A percentile compares a stretch with the other conserved stretches of the same genome.
Conservation (phyloP, 2,888 invertebrate genomes). For the Tetheella fluctuosa region DNA sequence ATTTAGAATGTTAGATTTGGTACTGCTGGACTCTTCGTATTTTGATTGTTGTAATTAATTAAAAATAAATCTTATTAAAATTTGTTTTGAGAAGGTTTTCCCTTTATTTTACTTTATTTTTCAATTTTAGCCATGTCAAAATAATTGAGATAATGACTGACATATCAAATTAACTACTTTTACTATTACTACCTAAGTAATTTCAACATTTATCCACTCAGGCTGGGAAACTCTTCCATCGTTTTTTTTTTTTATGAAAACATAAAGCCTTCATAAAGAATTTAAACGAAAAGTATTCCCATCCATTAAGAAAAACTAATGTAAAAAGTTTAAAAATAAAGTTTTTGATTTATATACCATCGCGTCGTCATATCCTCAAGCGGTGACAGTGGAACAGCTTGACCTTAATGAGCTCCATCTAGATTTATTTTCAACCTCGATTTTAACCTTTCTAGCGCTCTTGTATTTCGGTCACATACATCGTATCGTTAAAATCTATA, state of each 20-base stretch:
- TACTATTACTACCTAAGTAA: no score
- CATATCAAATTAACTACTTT: no score
- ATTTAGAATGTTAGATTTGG: background rate
- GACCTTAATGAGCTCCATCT: slow-evolving; percentile 2
- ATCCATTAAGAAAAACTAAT: background rate
- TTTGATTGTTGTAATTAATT: no score
- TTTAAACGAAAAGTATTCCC: background rate
- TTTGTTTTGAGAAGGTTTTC: no score
- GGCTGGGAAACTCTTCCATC: no score
- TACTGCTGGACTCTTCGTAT: no score
- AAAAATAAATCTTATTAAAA: no score
- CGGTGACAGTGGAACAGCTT: background rate
- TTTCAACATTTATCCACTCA: no score
- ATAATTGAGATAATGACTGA: no score
- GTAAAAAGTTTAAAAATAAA: background rate
- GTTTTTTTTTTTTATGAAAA: no score
- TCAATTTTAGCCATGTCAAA: no score
- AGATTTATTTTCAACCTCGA: slow-evolving; percentile 5
- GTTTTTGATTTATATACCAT: background rate
- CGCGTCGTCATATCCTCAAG: background rate
- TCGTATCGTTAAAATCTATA: background rate
- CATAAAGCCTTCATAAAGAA: background rate
- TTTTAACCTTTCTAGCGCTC: background rate
- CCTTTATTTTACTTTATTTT: no score
- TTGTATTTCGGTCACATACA: background rate